Conservation (phyloP, 2,888 invertebrate species). For the Nasonia oneida region DNA sequence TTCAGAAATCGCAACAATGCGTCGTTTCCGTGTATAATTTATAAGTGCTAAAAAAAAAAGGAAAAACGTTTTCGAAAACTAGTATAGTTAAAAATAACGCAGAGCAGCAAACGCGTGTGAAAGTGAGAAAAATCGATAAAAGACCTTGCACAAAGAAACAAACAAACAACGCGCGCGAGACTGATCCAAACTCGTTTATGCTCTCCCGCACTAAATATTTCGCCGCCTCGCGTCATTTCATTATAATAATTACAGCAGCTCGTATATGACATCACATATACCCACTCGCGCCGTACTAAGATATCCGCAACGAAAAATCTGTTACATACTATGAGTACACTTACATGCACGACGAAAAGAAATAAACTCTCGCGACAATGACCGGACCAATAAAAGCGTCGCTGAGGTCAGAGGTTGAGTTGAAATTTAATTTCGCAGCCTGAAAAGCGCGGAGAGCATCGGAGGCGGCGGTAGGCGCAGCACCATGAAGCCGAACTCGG, state of each 20-base stretch:
- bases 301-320: neutral
- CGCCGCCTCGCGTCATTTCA: conserved; percentile 12
- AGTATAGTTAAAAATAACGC: neutral
- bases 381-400: neutral
- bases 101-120: neutral
- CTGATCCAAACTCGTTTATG: neutral
- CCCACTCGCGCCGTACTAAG: neutral
- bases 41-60: neutral
- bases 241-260: conserved; percentile 8
- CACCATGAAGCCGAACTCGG: conserved; percentile 65
- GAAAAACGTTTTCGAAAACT: neutral
- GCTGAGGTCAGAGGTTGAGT: neutral
- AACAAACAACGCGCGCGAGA: neutral
- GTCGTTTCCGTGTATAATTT: too few species aligned
- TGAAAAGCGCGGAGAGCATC: neutral
- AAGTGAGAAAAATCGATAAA: neutral
- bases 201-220: neutral
- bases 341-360: neutral
- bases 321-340: neutral
- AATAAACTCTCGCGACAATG: neutral
- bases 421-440: neutral
- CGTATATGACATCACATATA: neutral
- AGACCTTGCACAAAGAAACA: conserved; percentile 17
- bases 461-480: conserved; percentile 7
- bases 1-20: too few species aligned